Conservation (phyloP, 2,888 invertebrate genomes). For the Punctoribates punctum region DNA sequence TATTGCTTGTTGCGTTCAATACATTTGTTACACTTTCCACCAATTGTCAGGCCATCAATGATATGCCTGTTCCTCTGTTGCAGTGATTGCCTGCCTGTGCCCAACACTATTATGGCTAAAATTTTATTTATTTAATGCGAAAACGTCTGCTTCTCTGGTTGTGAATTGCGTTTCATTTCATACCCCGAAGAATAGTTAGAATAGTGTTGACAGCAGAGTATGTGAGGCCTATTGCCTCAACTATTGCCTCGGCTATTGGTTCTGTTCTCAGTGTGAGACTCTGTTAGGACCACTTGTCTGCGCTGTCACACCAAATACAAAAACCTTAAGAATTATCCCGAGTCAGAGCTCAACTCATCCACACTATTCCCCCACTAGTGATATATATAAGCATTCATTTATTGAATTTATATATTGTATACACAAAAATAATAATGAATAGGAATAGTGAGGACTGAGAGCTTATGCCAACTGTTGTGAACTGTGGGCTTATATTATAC, state of each 20-base stretch:
- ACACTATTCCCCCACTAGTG: slow-evolving; percentile 2
- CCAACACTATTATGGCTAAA: neutral
- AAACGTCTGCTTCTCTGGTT: slow-evolving; percentile 33
- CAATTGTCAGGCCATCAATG: slow-evolving; percentile 19
- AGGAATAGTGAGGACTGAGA: slow-evolving; percentile 25
- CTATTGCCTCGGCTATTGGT: neutral
- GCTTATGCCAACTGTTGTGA: slow-evolving; percentile 8
- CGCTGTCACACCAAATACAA: slow-evolving; percentile 1
- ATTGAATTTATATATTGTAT: slow-evolving; percentile 27
- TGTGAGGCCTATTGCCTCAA: slow-evolving; percentile 8
- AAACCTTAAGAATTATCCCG: slow-evolving; percentile 31
- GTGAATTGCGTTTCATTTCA: slow-evolving; percentile 14
- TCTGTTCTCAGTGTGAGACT: neutral
- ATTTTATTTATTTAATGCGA: slow-evolving; percentile 33
- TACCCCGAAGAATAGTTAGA: slow-evolving; percentile 23
- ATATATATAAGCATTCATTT: slow-evolving; percentile 23
- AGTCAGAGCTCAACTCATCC: slow-evolving; percentile 30
- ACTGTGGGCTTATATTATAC: neutral
- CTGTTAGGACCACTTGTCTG: no score
- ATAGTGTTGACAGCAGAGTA: slow-evolving; percentile 29
- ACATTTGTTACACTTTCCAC: slow-evolving; percentile 19
- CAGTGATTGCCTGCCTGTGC: neutral
- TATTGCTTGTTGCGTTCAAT: neutral
- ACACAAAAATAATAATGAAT: slow-evolving; percentile 23
- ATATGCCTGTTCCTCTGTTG: neutral